Percentiles rank a stretch among this genome's conserved stretches.
phyloP scores from a whole-genome alignment of 2,888 invertebrate species.

The Agrilus mali region DNA sequence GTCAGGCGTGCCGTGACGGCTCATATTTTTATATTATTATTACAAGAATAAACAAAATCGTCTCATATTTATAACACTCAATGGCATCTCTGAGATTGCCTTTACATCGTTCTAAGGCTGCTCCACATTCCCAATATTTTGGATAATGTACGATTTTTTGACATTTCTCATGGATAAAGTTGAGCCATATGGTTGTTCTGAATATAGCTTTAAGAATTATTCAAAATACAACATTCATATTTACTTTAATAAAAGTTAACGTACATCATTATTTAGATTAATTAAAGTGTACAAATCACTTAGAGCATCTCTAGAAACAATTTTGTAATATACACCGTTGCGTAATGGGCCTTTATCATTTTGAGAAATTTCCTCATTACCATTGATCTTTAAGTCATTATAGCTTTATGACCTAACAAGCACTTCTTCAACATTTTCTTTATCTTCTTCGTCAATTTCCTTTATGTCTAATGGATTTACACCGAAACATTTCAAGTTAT shows the following conservation, averaged over 20 bases:
- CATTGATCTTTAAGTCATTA: constrained; percentile 19
- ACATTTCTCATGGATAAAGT: constrained; percentile 36
- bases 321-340: constrained; percentile 14
- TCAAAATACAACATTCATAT: not conserved
- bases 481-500: constrained; percentile 41
- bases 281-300: constrained; percentile 40
- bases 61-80: constrained; percentile 46
- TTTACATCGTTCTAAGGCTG: constrained; percentile 40
- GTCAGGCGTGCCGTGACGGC: no score
- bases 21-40: no score
- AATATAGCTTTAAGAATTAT: constrained; percentile 35
- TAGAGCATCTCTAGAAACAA: constrained; percentile 36
- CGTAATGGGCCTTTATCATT: constrained; percentile 23
- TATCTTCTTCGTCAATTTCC: constrained; percentile 35
- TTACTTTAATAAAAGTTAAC: constrained; percentile 4
- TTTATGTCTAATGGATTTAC: constrained; percentile 7
- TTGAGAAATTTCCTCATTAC: constrained; percentile 11
- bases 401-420: constrained; percentile 28
- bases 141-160: constrained; percentile 33
- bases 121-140: constrained; percentile 48
- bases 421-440: constrained; percentile 37
- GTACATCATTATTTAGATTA: constrained; percentile 41
- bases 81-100: constrained; percentile 43
- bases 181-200: constrained; percentile 43
- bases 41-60: no score